Conservation (phyloP, 2,888 invertebrate species). For the Melinopterus prodromus region DNA sequence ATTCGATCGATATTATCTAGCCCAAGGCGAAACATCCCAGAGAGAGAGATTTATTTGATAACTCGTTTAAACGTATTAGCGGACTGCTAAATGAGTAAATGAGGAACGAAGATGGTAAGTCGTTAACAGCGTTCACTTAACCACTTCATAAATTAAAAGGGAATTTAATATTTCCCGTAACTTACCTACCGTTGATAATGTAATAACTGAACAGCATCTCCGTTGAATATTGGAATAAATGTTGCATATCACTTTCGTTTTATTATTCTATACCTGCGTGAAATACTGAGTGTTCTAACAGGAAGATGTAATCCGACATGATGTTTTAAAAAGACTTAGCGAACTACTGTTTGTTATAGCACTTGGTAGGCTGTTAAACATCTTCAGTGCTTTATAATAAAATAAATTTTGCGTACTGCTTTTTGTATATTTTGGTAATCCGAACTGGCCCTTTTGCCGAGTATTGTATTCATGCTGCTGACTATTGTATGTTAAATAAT, state of each 20-base stretch:
- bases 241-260: not conserved
- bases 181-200: not conserved
- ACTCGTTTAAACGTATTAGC: not conserved
- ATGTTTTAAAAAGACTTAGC: too few species aligned
- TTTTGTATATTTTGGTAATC: too few species aligned
- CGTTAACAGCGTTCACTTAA: not conserved
- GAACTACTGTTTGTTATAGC: too few species aligned
- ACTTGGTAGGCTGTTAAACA: too few species aligned
- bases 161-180: not conserved
- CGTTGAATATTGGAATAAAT: not conserved
- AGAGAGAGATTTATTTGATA: not conserved
- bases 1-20: not conserved
- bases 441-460: too few species aligned
- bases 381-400: too few species aligned
- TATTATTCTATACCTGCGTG: too few species aligned
- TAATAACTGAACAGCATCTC: not conserved
- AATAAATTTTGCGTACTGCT: too few species aligned
- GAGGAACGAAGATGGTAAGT: not conserved
- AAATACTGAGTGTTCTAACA: too few species aligned
- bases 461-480: too few species aligned
- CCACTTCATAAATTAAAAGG: not conserved
- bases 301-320: too few species aligned
- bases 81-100: constrained; percentile 8
- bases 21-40: not conserved
- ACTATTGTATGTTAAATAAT: too few species aligned